A percentile compares a stretch with the other conserved stretches of the same genome.
These are phyloP conservation scores for Tinea pellionella DNA, from an alignment of 2,888 invertebrate genomes.

Conservation along the genomic window DNA sequence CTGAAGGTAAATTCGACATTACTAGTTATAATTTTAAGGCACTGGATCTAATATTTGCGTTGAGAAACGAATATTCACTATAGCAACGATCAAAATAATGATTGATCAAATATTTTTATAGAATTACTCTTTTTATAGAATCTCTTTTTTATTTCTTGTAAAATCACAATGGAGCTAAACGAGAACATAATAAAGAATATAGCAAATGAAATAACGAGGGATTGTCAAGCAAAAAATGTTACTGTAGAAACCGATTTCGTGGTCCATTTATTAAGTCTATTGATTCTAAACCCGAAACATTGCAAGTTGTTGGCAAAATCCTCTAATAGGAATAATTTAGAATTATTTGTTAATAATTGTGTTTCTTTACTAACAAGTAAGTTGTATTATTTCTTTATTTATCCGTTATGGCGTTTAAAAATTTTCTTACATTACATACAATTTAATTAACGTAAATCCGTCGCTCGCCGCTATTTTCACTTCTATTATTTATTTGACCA, in stretches of 20 bases:
- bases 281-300: slow-evolving; percentile 68
- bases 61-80: too few species aligned
- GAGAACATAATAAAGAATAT: slow-evolving; percentile 68
- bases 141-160: background rate
- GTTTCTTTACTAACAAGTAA: slow-evolving; percentile 54
- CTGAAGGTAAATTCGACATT: background rate
- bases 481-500: too few species aligned
- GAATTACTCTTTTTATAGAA: background rate
- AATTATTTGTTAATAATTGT: slow-evolving; percentile 64
- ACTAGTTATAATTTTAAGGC: background rate
- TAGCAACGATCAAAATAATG: background rate
- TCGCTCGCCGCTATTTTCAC: too few species aligned
- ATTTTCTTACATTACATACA: too few species aligned
- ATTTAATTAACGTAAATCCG: too few species aligned
- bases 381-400: slow-evolving; percentile 20
- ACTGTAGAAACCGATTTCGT: slow-evolving; percentile 60
- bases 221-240: slow-evolving; percentile 52
- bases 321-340: slow-evolving; percentile 56
- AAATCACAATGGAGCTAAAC: slow-evolving; percentile 27
- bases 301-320: slow-evolving; percentile 58
- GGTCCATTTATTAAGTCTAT: slow-evolving; percentile 59
- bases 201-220: slow-evolving; percentile 67
- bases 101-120: background rate
- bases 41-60: background rate
- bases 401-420: too few species aligned